phyloP scores from a whole-genome alignment of 2,113 vertebrate genomes.

The Acinonyx jubatus region DNA sequence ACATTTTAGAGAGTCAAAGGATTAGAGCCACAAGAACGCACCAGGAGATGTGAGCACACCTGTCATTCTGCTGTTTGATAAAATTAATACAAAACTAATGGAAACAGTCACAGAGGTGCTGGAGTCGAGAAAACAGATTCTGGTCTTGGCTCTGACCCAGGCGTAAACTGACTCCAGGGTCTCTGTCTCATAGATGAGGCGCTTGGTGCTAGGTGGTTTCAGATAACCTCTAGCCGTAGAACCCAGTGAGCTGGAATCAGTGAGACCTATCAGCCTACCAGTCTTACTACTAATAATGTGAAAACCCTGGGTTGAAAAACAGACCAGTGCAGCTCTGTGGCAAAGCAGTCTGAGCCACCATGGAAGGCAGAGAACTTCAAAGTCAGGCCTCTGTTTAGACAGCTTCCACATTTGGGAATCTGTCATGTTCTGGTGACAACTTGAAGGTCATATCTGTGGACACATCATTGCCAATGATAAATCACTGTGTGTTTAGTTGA shows the following conservation, averaged over 20 bases:
- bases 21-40: background rate
- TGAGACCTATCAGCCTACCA: background rate
- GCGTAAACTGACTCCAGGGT: background rate
- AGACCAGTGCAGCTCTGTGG: background rate
- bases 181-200: background rate
- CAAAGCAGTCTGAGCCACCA: background rate
- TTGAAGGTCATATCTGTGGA: constrained; percentile 68
- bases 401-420: constrained; percentile 54
- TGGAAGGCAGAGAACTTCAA: constrained; percentile 41
- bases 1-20: background rate
- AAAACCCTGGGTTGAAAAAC: background rate
- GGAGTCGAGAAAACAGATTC: background rate
- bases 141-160: background rate
- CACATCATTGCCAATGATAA: constrained; percentile 11
- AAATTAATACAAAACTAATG: background rate
- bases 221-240: background rate
- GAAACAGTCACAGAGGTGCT: background rate
- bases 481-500: constrained; percentile 43
- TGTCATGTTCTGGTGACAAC: constrained; percentile 59
- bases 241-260: background rate
- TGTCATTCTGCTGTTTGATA: background rate
- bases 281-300: background rate
- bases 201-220: background rate
- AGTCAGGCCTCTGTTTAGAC: constrained; percentile 58
- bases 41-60: background rate